Evolutionary conservation across 2,113 vertebrate species (phyloP).

Genomic region (Nesoenas mayeri): DNA sequence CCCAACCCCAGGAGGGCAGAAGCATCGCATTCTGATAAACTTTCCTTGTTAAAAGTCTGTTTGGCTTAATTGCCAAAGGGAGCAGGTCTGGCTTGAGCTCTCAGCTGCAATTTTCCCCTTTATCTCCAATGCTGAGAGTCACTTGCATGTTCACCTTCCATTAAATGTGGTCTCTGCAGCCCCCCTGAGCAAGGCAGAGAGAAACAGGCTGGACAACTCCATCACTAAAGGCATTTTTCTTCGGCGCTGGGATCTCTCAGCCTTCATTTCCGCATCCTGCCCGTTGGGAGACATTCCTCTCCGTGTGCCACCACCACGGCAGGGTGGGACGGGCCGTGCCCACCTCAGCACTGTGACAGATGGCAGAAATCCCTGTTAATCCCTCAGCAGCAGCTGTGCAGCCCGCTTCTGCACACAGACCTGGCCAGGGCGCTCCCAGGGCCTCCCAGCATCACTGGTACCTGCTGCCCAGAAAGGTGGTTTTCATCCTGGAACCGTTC

Average conservation of each 20-base stretch:
- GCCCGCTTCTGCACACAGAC: neutral
- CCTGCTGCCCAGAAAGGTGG: neutral
- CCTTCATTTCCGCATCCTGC: neutral
- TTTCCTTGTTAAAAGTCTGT: neutral
- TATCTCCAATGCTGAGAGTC: neutral
- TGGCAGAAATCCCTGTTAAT: neutral
- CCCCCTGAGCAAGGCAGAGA: neutral
- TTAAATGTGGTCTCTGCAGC: neutral
- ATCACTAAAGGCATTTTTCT: neutral
- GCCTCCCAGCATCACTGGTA: too few species aligned
- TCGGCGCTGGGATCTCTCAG: neutral
- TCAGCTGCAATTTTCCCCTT: neutral
- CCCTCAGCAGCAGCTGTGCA: neutral
- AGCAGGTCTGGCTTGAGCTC: neutral
- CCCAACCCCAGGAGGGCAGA: neutral
- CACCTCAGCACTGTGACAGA: neutral
- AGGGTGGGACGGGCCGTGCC: accelerated
- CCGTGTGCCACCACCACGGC: neutral
- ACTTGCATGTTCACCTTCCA: neutral
- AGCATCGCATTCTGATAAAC: neutral
- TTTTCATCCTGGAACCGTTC: neutral
- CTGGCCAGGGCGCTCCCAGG: neutral
- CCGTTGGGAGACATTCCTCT: neutral
- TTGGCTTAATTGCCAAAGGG: neutral
- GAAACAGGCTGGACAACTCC: neutral